phyloP scores from a whole-genome alignment of 2,113 vertebrate species.

The Callospermophilus lateralis region DNA sequence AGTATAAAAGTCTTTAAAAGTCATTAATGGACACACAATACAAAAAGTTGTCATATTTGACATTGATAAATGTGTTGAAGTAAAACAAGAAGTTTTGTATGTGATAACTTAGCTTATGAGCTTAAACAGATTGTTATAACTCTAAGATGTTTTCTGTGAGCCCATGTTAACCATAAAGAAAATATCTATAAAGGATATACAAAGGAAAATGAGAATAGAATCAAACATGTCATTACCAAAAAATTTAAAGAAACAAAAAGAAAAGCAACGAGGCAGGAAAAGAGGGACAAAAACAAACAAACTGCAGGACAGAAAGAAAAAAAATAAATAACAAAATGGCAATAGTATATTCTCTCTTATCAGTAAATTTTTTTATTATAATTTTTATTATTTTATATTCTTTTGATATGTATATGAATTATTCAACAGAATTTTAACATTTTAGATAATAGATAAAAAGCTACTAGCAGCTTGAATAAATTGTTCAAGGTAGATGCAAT shows the following conservation, averaged over 20 bases:
- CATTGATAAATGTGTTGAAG: neutral
- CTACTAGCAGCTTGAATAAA: neutral
- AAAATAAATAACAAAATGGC: neutral
- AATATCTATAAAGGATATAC: neutral
- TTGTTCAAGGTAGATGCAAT: neutral
- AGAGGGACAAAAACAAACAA: neutral
- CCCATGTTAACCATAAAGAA: neutral
- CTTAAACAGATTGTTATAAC: neutral
- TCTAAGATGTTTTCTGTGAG: neutral
- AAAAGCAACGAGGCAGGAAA: neutral
- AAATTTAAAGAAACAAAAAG: neutral
- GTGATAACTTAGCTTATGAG: neutral
- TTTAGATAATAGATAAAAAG: neutral
- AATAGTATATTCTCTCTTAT: neutral
- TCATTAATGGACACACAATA: neutral
- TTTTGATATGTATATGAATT: neutral
- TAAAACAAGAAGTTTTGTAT: neutral
- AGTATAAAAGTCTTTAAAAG: neutral
- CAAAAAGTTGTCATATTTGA: neutral
- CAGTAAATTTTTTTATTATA: neutral
- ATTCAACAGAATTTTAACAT: constrained; percentile 22
- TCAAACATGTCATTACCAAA: neutral
- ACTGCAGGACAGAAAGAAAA: neutral
- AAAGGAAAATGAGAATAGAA: neutral
- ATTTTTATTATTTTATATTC: neutral